These are phyloP conservation scores for Rhinoptilus africanus DNA, from an alignment of 2,113 vertebrate species.

Conservation along the genomic window DNA sequence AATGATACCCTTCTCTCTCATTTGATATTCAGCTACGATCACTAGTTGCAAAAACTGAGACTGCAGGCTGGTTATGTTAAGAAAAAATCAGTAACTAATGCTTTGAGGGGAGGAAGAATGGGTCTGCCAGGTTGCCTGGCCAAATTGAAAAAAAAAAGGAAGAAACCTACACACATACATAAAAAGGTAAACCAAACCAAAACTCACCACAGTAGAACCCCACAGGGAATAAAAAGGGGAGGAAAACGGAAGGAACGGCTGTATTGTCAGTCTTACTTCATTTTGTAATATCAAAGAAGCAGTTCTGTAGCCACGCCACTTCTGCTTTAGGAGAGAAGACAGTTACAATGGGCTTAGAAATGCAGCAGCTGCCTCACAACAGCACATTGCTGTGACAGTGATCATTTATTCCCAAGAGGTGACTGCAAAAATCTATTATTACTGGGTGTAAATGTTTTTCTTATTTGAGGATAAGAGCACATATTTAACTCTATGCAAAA, in stretches of 20 bases:
- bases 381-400: neutral
- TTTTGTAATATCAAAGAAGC: neutral
- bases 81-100: neutral
- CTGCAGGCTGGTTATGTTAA: neutral
- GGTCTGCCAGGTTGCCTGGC: accelerated
- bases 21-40: neutral
- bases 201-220: neutral
- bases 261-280: neutral
- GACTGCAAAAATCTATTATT: neutral
- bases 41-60: neutral
- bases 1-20: neutral
- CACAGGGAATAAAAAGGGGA: neutral
- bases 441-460: neutral
- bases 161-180: neutral
- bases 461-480: neutral
- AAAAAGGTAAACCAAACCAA: neutral
- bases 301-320: neutral
- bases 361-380: accelerated
- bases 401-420: neutral
- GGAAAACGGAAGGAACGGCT: neutral
- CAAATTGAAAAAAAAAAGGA: neutral
- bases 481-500: neutral
- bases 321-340: neutral
- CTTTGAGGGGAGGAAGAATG: neutral
- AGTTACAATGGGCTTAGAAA: neutral